Percentiles rank a stretch among this genome's conserved stretches.
These are phyloP conservation scores for Vulpes lagopus DNA, from an alignment of 2,113 vertebrate species.

Conservation along the genomic window DNA sequence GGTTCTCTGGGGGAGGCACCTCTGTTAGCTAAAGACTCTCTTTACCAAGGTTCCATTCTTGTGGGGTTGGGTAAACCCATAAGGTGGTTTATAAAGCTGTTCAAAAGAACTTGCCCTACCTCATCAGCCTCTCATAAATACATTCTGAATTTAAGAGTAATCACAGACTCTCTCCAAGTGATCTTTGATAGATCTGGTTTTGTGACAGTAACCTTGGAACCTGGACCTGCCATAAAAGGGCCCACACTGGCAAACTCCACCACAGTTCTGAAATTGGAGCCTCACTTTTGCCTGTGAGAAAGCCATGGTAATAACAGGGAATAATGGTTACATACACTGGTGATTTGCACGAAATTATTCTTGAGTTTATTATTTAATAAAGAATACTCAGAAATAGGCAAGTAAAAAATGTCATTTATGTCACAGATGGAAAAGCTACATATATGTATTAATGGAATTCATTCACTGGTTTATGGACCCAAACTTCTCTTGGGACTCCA, in stretches of 20 bases:
- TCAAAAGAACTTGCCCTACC: not conserved
- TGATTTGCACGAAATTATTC: conserved; percentile 74
- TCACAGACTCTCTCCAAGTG: not conserved
- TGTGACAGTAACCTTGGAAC: not conserved
- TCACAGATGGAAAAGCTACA: conserved; percentile 71
- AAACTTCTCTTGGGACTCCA: conserved; percentile 52
- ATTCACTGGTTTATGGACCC: conserved; percentile 74
- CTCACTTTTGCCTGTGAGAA: not conserved
- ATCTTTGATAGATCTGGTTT: not conserved
- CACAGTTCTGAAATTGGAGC: not conserved
- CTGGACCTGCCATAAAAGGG: not conserved
- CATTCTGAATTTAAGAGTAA: not conserved
- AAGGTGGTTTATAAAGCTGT: not conserved
- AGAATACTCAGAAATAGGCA: conserved; percentile 71
- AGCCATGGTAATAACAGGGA: not conserved
- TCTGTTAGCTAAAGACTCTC: not conserved
- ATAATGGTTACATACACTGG: conserved; percentile 26
- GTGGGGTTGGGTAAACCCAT: not conserved
- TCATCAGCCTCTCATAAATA: not conserved
- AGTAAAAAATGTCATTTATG: conserved; percentile 70
- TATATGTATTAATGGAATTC: conserved; percentile 75
- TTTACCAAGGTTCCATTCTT: not conserved
- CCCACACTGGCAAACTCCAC: not conserved
- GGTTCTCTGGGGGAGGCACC: not conserved
- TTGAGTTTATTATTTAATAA: conserved; percentile 80